Evolutionary conservation across 2,888 invertebrate genomes (phyloP).

Genomic region (Eupithecia dodoneata): DNA sequence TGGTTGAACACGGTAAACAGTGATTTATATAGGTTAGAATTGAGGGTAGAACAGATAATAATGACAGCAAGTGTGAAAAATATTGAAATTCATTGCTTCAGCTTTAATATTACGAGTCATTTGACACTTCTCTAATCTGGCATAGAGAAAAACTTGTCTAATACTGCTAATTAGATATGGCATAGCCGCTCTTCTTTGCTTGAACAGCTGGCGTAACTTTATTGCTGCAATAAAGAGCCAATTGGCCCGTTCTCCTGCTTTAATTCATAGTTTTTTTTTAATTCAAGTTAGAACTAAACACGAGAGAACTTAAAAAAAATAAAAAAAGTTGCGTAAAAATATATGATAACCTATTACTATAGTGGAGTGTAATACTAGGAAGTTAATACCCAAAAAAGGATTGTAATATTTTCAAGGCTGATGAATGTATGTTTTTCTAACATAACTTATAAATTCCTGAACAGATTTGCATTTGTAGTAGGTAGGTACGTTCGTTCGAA

Average conservation of each 20-base stretch:
- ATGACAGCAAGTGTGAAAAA: background rate
- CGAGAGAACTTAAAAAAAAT: no score
- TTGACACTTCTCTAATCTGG: background rate
- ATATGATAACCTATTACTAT: no score
- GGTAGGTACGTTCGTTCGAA: no score
- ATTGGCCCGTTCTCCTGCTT: background rate
- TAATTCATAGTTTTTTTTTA: background rate
- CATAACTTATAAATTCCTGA: background rate
- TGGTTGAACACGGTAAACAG: background rate
- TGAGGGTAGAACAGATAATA: background rate
- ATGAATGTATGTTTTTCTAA: background rate
- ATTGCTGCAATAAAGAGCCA: slow-evolving; percentile 7
- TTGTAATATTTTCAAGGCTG: background rate
- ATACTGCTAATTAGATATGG: background rate
- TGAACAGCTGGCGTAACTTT: slow-evolving; percentile 13
- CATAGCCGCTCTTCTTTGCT: background rate
- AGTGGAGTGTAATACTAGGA: no score
- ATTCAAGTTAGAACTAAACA: background rate
- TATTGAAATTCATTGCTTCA: background rate
- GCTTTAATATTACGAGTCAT: background rate
- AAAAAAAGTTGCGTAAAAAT: no score
- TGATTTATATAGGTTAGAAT: background rate
- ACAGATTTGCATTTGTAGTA: no score
- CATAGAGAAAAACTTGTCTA: background rate
- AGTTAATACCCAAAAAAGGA: background rate